Evolutionary conservation across 2,797 vertebrate genomes (phyloP), one percentile per base, ranked within the genome.

Genomic region (Vireo griseus): DNA sequence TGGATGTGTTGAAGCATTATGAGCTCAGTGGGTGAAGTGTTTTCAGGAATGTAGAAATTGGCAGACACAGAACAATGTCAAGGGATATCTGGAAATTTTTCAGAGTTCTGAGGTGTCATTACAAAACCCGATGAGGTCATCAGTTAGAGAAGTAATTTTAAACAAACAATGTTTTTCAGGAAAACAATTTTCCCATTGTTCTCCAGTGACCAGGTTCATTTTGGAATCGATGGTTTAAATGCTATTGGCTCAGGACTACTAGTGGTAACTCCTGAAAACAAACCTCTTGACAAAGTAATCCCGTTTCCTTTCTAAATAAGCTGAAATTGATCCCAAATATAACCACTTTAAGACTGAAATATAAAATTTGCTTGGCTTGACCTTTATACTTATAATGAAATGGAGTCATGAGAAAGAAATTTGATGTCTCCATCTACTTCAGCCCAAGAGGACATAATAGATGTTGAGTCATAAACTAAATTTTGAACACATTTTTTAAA

Each of bases 331-430:
- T 75, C 71, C 81, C 33, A 79, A 81, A 87, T 76, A 69, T 67
- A 92, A 79, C 45, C 10, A 54, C 50, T 81, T 92, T 90, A 80
- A 37, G 50, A 75, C 40, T 88, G 45, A 88, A 93, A 81, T 57
- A 67, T 13, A 78, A 50, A 92, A 86, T 88, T 35, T 26, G 8
- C 16, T 91, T 80, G 44, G 52, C 50, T 84, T 88, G 66, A 69
- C 61, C 86, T 91, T 91, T 95, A 63, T 89, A 31, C 42, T 63
- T 79, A 55, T 89, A 82, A 87, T 48, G 55, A 96, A 95, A 86
- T 81, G 44, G 54, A 90, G 35, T 69, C 18, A 66, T 44, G 55
- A 93, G 88, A 84, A 93, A 81, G 73, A 90, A 91, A 51, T 93
- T 62, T 40, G 62, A 33, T 76, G 74, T 59, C 71, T 95, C 66